Evolutionary conservation across 2,113 vertebrate genomes (phyloP).

Genomic region (Gallinago media): DNA sequence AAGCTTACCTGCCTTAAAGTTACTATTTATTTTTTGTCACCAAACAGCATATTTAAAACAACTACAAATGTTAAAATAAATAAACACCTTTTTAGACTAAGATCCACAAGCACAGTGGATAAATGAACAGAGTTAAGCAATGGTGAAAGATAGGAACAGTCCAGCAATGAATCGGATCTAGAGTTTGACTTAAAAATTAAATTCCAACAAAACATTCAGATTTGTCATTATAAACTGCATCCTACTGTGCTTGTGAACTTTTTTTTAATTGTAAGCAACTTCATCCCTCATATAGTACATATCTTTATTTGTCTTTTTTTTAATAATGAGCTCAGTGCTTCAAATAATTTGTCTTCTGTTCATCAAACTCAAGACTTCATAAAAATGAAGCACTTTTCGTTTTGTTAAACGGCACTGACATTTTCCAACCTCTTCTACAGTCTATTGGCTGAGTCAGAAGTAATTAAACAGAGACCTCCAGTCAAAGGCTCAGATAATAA

Average conservation of each 20-base stretch:
- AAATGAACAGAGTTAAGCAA: not conserved
- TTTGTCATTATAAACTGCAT: not conserved
- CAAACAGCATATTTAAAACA: not conserved
- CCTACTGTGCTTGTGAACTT: not conserved
- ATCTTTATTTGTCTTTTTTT: not conserved
- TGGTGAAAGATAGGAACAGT: not conserved
- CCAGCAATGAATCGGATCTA: not conserved
- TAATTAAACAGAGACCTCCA: not conserved
- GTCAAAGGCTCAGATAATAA: not conserved
- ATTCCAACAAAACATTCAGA: fast-evolving
- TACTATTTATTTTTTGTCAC: not conserved
- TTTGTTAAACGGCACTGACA: not conserved
- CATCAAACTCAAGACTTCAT: not conserved
- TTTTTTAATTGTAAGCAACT: not conserved
- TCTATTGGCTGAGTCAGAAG: not conserved
- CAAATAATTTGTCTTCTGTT: not conserved
- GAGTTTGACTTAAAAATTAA: not conserved
- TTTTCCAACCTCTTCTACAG: not conserved
- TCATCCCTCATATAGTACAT: not conserved
- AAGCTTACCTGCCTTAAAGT: not conserved
- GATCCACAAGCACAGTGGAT: not conserved
- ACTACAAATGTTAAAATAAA: not conserved
- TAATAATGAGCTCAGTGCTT: not conserved
- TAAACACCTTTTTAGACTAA: not conserved
- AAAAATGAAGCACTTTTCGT: not conserved